Evolutionary conservation across 1,140 invertebrate genomes (phyloP).

Genomic region (Mamestra configurata): DNA sequence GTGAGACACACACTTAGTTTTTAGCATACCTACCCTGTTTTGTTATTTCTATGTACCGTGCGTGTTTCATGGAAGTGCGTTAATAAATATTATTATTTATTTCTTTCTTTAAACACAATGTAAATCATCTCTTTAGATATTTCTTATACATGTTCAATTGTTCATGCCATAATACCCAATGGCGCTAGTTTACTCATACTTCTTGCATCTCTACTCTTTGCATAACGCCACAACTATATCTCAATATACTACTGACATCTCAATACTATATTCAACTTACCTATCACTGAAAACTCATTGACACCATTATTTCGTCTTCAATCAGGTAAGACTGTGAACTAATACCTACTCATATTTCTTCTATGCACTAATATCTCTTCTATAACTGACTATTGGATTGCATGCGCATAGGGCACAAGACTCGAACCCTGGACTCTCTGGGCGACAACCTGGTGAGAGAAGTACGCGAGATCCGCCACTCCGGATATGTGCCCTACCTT

Average conservation of each 20-base stretch:
- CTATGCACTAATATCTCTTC: constrained; percentile 13
- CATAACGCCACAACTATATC: constrained; percentile 49
- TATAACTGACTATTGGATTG: constrained; percentile 33
- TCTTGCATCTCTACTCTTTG: too few species aligned
- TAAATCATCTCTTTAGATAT: too few species aligned
- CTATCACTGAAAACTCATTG: neutral
- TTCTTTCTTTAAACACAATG: too few species aligned
- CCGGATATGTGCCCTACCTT: constrained; percentile 65
- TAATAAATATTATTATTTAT: too few species aligned
- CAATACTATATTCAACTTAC: neutral
- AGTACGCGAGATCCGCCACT: constrained; percentile 69
- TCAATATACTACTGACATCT: neutral
- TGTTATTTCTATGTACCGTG: too few species aligned
- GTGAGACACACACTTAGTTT: too few species aligned
- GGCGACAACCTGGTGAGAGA: constrained; percentile 72
- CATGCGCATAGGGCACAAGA: constrained; percentile 71
- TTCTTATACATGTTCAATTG: too few species aligned
- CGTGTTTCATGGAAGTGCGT: too few species aligned
- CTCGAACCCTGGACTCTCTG: constrained; percentile 71
- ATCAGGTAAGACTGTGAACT: constrained; percentile 15
- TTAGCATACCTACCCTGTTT: too few species aligned
- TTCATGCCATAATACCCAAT: too few species aligned
- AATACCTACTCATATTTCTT: constrained; percentile 27
- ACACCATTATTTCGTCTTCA: neutral
- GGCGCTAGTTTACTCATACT: too few species aligned